A percentile compares a stretch with the other conserved stretches of the same genome.
These are phyloP conservation scores for Lutraria rhynchaena DNA, from an alignment of 1,140 invertebrate genomes.

Conservation along the genomic window DNA sequence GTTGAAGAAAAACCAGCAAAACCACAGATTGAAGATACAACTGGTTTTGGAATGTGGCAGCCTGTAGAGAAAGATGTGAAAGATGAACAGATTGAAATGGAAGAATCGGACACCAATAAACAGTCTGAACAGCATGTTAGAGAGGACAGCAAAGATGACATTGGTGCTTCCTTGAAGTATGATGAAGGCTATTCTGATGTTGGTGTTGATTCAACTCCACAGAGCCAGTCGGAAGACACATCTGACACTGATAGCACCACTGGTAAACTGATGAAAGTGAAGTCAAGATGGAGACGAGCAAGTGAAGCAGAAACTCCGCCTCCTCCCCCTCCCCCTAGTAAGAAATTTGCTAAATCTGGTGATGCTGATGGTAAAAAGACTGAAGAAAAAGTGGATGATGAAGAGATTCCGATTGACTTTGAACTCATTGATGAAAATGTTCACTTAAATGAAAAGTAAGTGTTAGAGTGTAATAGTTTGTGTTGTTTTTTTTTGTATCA, in stretches of 20 bases:
- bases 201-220: conserved; percentile 12
- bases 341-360: conserved; percentile 42
- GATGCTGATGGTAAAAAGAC: conserved; percentile 31
- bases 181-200: not conserved
- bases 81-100: not conserved
- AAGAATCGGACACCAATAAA: not conserved
- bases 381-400: conserved; percentile 55
- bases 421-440: conserved; percentile 92
- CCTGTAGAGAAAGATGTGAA: not conserved
- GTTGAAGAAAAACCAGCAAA: conserved; percentile 13
- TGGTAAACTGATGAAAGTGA: conserved; percentile 84
- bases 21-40: not conserved
- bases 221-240: conserved; percentile 46
- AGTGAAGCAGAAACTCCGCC: conserved; percentile 88
- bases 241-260: conserved; percentile 63
- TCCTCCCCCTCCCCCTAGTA: conserved; percentile 41
- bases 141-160: not conserved
- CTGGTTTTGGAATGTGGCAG: conserved; percentile 38
- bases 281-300: conserved; percentile 91
- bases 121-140: too few species aligned
- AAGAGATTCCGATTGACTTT: conserved; percentile 90
- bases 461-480: too few species aligned
- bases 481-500: too few species aligned
- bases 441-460: conserved; percentile 85
- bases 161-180: not conserved